Conservation (phyloP, 2,113 vertebrate species). For the Haemorhous mexicanus region DNA sequence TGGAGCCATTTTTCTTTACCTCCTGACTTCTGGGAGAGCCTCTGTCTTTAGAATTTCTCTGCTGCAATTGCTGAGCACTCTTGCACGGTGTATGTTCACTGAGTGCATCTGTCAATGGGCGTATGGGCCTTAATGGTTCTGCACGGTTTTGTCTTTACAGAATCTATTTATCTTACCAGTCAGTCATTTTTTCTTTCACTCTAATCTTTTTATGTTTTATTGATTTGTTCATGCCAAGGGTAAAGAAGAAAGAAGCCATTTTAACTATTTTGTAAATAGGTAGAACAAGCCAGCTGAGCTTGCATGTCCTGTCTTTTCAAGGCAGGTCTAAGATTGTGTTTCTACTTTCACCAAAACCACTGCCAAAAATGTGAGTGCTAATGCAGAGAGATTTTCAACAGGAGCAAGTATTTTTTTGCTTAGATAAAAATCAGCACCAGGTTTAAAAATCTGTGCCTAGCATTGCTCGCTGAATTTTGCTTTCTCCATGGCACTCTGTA, state of each 20-base stretch:
- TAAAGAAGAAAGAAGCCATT: conserved; percentile 12
- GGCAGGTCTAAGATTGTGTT: conserved; percentile 8
- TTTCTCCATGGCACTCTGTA: not conserved
- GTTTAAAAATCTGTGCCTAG: not conserved
- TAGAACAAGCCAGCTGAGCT: not conserved
- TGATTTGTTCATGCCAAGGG: conserved; percentile 26
- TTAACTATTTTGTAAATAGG: conserved; percentile 55
- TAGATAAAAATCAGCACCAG: not conserved
- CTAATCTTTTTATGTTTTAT: conserved; percentile 60
- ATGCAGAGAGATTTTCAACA: not conserved
- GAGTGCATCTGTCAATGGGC: not conserved
- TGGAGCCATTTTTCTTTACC: conserved; percentile 19
- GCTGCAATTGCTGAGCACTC: not conserved
- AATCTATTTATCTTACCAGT: conserved; percentile 7
- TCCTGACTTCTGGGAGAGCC: not conserved
- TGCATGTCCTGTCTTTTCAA: not conserved
- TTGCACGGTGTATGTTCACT: not conserved
- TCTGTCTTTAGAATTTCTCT: not conserved
- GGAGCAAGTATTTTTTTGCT: not conserved
- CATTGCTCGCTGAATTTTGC: not conserved
- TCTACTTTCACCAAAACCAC: not conserved
- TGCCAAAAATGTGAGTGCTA: not conserved
- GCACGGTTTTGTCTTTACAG: conserved; percentile 3
- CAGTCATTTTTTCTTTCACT: conserved; percentile 24
- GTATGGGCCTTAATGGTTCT: not conserved